Evolutionary conservation across 1,140 invertebrate genomes (phyloP), one percentile per base, ranked within the genome.

Genomic region (Pseudomyrmex sp.): DNA sequence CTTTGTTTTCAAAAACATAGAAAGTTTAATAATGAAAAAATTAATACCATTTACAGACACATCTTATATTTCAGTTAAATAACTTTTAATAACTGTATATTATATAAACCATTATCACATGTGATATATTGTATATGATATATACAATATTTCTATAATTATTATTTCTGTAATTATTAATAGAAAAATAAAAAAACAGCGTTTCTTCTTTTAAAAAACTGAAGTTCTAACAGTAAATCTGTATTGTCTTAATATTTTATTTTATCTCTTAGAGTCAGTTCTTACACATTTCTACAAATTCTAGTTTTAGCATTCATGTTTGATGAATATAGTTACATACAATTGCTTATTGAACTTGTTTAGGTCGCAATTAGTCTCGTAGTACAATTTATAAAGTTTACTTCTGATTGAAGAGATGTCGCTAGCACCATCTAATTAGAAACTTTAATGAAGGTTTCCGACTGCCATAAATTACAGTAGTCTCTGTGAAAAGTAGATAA

Each of bases 391-490:
- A 82, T 87, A 86, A 84, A 85, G 84, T 86, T 85, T 58, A 68
- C 62, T 90, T 84, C 85, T 91, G 87, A 91, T 91, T 91, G 35
- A 35, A 35, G 35, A 86, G 83, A 79, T 83, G 79, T 84, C 89
- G 84, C 83, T 74, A 88, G 70, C 63, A 72, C 76, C 68, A 89
- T 61, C 87, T 91, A 90, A 88, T 92, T 92, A 89, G 87, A 90
- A 91, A 91, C 88, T 92, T 92, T 88, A 90, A 89, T 90, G 84
- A 85, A 85, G 88, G 85, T 87, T 89, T 82, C 56, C 80, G 85
- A 90, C 86, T 77, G 68, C 62, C 72, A 85, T 89, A 90, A 84
- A 89, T 89, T 89, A 89, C 89, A 85, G 89, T 88, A 77, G 79
- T 82, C 87, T 85, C 35, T 52, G 82, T 86, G 88, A 83, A 86